These are phyloP conservation scores for Rugalucina vietnamica DNA, from an alignment of 2,888 invertebrate genomes.

Conservation along the genomic window DNA sequence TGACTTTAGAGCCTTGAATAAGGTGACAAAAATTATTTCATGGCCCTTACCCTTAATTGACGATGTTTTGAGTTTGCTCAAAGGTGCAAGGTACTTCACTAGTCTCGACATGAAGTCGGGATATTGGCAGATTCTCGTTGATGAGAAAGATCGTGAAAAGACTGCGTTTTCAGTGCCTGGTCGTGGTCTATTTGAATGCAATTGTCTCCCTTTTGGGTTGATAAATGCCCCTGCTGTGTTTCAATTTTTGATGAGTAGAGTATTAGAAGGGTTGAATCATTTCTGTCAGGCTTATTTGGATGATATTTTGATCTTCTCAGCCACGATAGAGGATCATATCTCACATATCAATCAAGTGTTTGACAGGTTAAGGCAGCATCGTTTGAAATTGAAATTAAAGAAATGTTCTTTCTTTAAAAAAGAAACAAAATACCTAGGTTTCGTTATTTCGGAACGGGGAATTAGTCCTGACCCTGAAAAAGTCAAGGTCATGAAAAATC, in stretches of 20 bases:
- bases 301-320: slow-evolving; percentile 52
- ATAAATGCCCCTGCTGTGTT: slow-evolving; percentile 38
- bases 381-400: slow-evolving; percentile 36
- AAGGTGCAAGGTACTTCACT: slow-evolving; percentile 37
- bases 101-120: slow-evolving; percentile 36
- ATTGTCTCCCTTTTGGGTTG: slow-evolving; percentile 38
- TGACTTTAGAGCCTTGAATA: slow-evolving; percentile 8
- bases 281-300: slow-evolving; percentile 55
- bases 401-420: slow-evolving; percentile 44
- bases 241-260: slow-evolving; percentile 41
- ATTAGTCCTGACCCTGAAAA: slow-evolving; percentile 37
- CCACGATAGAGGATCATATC: slow-evolving; percentile 49
- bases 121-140: slow-evolving; percentile 51
- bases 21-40: slow-evolving; percentile 23
- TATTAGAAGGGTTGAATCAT: slow-evolving; percentile 31
- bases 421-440: slow-evolving; percentile 42
- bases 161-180: slow-evolving; percentile 41
- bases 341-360: slow-evolving; percentile 42
- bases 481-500: slow-evolving; percentile 26
- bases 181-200: slow-evolving; percentile 37
- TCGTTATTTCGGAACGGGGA: slow-evolving; percentile 30
- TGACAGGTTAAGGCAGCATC: slow-evolving; percentile 33
- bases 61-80: slow-evolving; percentile 32
- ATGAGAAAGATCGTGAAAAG: slow-evolving; percentile 52
- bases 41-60: slow-evolving; percentile 40